Conservation (phyloP, 1,140 invertebrate genomes). For the Trichonephila clavipes region DNA sequence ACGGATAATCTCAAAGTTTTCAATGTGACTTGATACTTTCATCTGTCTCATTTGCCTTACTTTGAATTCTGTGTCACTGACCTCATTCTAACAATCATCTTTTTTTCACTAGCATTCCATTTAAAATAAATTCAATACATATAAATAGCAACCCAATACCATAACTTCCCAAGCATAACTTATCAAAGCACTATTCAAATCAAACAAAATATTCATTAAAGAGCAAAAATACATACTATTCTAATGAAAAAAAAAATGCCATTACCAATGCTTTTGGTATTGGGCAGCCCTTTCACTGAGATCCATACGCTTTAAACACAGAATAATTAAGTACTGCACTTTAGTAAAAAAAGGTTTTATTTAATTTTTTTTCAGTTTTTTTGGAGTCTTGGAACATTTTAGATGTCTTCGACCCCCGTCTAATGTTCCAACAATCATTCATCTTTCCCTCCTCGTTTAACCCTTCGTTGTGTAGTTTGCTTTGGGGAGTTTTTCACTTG, state of each 20-base stretch:
- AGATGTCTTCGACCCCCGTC: not conserved
- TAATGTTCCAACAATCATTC: constrained; percentile 16
- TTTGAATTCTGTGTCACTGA: too few relatives aligned
- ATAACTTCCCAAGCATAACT: too few relatives aligned
- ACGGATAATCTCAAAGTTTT: too few relatives aligned
- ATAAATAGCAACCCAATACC: too few relatives aligned
- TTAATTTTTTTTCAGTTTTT: constrained; percentile 28
- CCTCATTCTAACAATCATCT: too few relatives aligned
- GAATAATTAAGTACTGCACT: not conserved
- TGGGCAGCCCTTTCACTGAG: not conserved
- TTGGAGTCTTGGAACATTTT: not conserved
- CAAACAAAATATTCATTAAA: too few relatives aligned
- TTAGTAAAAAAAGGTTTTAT: constrained; percentile 40
- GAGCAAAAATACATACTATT: not conserved
- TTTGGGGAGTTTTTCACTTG: constrained; percentile 57
- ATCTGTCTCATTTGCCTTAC: too few relatives aligned
- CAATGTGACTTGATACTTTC: too few relatives aligned
- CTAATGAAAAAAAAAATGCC: not conserved
- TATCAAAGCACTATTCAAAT: too few relatives aligned
- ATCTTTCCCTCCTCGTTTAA: constrained; percentile 45
- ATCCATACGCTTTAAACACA: not conserved
- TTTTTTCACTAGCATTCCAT: too few relatives aligned
- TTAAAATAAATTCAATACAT: too few relatives aligned
- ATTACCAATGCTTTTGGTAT: not conserved
- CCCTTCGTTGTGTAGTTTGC: constrained; percentile 24